Percentiles rank a stretch among this genome's conserved stretches.
These are phyloP conservation scores for Lycocerus yunnanus DNA, from an alignment of 2,888 invertebrate species.

Conservation along the genomic window DNA sequence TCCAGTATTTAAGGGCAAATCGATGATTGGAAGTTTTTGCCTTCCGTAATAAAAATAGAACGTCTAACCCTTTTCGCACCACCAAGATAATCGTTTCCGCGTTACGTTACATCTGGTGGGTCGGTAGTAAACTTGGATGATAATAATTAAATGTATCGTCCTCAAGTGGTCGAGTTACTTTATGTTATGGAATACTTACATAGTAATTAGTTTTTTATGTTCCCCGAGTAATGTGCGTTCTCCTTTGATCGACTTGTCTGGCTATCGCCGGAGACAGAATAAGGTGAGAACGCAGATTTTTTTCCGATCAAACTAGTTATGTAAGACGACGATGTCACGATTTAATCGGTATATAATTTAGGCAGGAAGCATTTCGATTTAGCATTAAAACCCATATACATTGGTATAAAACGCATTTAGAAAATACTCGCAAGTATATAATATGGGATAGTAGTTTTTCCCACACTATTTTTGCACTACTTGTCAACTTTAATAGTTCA, in stretches of 20 bases:
- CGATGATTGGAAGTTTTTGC: too few relatives aligned
- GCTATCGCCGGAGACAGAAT: neutral
- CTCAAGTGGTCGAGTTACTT: neutral
- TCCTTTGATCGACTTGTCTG: neutral
- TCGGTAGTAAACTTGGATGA: neutral
- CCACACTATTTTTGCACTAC: constrained; percentile 2
- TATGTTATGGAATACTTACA: neutral
- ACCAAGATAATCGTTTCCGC: neutral
- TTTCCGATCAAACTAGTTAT: neutral
- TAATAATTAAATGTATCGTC: neutral
- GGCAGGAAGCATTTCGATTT: neutral
- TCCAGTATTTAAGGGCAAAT: too few relatives aligned
- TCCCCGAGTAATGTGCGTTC: neutral
- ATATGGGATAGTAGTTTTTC: neutral
- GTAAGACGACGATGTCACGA: neutral
- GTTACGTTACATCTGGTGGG: neutral
- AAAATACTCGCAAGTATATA: neutral
- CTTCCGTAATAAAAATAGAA: neutral
- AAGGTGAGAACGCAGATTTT: neutral
- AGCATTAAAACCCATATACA: neutral
- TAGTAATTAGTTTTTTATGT: neutral
- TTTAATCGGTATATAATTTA: neutral
- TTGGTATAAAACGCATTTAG: neutral
- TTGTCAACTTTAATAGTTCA: neutral
- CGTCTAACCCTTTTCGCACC: neutral